phyloP scores from a whole-genome alignment of 2,888 invertebrate genomes.

The Agrotis clavis region DNA sequence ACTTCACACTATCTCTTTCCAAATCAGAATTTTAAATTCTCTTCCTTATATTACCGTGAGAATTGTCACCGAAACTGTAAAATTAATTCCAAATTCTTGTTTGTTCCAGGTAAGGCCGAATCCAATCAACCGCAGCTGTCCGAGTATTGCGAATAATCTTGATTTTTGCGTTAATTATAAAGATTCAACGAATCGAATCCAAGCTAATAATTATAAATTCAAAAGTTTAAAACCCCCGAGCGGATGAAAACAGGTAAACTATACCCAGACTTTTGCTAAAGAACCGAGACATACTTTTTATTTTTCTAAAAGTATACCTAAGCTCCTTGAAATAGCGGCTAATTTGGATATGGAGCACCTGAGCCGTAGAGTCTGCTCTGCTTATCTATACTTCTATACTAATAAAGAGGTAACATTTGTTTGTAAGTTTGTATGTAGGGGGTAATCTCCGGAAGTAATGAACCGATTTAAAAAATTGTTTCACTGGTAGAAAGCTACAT shows the following conservation, averaged over 20 bases:
- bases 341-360: neutral
- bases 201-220: neutral
- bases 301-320: neutral
- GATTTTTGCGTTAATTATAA: slow-evolving; percentile 9
- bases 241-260: neutral
- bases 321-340: too few relatives aligned
- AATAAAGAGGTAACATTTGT: too few relatives aligned
- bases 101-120: slow-evolving; percentile 69
- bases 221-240: neutral
- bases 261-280: neutral
- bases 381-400: too few relatives aligned
- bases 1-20: neutral
- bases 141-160: slow-evolving; percentile 18
- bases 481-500: too few relatives aligned
- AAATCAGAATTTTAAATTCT: neutral
- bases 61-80: slow-evolving; percentile 27
- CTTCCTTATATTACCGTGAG: slow-evolving; percentile 17
- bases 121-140: slow-evolving; percentile 28
- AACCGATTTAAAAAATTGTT: too few relatives aligned
- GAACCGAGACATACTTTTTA: neutral
- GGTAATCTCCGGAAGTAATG: too few relatives aligned
- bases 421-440: too few relatives aligned
- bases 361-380: neutral
- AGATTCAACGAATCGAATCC: slow-evolving; percentile 25
- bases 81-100: slow-evolving; percentile 33